Conservation (phyloP, 2,888 invertebrate species). For the Euspilapteryx auroguttella region DNA sequence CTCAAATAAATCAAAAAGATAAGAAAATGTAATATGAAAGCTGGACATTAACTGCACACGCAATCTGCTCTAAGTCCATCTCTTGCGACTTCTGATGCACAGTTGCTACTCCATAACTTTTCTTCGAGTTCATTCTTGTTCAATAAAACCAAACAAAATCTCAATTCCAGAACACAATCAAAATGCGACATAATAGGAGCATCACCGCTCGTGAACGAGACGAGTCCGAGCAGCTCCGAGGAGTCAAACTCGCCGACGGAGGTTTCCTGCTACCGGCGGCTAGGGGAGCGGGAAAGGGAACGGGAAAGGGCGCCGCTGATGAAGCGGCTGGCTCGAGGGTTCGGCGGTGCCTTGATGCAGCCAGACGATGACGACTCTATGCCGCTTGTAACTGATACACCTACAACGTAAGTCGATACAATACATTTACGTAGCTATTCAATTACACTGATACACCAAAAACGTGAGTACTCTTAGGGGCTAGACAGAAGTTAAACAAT, state of each 20-base stretch:
- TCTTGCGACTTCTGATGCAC: too few relatives aligned
- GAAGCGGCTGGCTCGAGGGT: conserved; percentile 76
- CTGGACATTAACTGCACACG: too few relatives aligned
- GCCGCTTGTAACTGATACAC: conserved; percentile 71
- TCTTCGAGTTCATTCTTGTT: too few relatives aligned
- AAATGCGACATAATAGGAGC: conserved; percentile 43
- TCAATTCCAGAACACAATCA: conserved; percentile 34
- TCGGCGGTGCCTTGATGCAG: conserved; percentile 60
- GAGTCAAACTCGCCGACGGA: conserved; percentile 88
- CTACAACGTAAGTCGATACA: conserved; percentile 41
- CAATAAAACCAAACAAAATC: too few relatives aligned
- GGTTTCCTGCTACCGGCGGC: conserved; percentile 80
- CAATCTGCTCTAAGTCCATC: too few relatives aligned
- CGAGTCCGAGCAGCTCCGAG: conserved; percentile 73
- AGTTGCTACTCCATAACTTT: too few relatives aligned
- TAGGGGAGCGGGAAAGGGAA: conserved; percentile 66
- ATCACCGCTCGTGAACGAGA: conserved; percentile 29
- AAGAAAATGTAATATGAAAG: too few relatives aligned
- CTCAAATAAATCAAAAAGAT: too few relatives aligned
- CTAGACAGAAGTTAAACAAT: too few relatives aligned
- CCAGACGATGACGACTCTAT: conserved; percentile 69
- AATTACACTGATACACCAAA: too few relatives aligned
- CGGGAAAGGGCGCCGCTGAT: conserved; percentile 77
- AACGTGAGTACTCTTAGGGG: too few relatives aligned
- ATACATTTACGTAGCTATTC: too few relatives aligned